Base-by-base conservation (phyloP, 2,888 invertebrate genomes). In the Dicranocentrus wangi region DNA sequence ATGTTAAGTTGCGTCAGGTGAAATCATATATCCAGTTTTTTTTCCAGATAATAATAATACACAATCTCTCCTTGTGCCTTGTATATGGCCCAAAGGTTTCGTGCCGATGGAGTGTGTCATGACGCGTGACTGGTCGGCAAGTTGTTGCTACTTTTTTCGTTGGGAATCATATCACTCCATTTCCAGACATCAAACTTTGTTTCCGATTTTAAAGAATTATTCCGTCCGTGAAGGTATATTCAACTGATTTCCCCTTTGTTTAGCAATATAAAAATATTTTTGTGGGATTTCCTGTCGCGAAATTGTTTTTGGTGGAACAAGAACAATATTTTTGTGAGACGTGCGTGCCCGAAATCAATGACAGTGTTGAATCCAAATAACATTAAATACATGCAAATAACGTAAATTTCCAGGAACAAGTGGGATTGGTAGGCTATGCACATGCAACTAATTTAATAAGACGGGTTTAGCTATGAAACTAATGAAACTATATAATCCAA, bases 61-160 rank as follows among this genome's bases (percentile, higher is more conserved):
- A 58, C 39, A 58, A 23, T 2, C 7, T n/a, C 2, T 28, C 27
- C 61, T 32, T 61, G 3, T 55, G 28, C 19, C 15, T 28, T 55
- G 32, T 21, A 70, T 27, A 47, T 53, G 51, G 73, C 73, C 73
- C 27, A 43, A 28, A 73, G 73, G 25, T 51, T 65, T 73, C 73
- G 61, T 65, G 73, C 53, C 23, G 61, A 75, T 32, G 69, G 68
- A 60, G 61, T 47, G 69, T 60, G 68, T 25, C 66, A n/a, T 27
- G 47, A 76, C 68, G 68, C 69, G 76, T 76, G 76, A 61, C 76
- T 32, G 68, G 68, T 42, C 68, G 15, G 76, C 76, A 68, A 76
- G 58, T 76, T 76, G 68, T 68, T 76, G 60, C 68, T 76, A 53
- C 61, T 60, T 71, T 60, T 42, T 17, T 71, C 47, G 5, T 47